Evolutionary conservation across 2,888 invertebrate genomes (phyloP), one percentile per base, ranked within the genome.

Genomic region (Drosophila mercatorum): DNA sequence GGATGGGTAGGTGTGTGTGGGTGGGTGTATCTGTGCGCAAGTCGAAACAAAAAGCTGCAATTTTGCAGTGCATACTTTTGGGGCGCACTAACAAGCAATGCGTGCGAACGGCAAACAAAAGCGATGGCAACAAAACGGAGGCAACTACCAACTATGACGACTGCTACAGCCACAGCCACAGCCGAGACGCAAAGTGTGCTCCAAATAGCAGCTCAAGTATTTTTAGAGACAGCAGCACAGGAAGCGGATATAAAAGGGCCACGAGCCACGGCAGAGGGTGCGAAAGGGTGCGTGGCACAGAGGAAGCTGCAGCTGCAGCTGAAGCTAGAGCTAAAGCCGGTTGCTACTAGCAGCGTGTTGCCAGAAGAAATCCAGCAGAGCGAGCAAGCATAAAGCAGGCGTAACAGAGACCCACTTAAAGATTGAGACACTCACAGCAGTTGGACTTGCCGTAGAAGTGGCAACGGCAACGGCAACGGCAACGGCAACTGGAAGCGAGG

Each of bases 161-260:
- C 56, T 53, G 58, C 55, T 34, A 22, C 22, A 49, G 71, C 41
- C 56, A 22, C 22, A 49, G 71, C 41, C 56, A 40, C 75, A 60
- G 58, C n/a, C 22, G 10, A 49, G 57, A 28, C 47, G 10, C 51
- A 68, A 64, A 68, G 63, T 70, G 64, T 66, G 88, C 73, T 64
- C 81, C 89, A 87, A 68, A 89, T 78, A 86, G 59, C 72, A 78
- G 69, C 83, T 61, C 64, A 80, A 83, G 87, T 83, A 83, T 86
- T 83, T 83, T 71, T 68, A 88, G 71, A 73, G 67, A 78, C 80
- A 66, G 38, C 58, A 53, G 62, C 46, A 38, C 74, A 80, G 83
- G 75, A 85, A 77, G 62, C 67, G 86, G 72, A 72, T 76, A 61
- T 76, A 46, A 57, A 57, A 55, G 56, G 28, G 68, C 46, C 34